Conservation (phyloP, 1,140 invertebrate genomes). For the Xylocopa sonorina region DNA sequence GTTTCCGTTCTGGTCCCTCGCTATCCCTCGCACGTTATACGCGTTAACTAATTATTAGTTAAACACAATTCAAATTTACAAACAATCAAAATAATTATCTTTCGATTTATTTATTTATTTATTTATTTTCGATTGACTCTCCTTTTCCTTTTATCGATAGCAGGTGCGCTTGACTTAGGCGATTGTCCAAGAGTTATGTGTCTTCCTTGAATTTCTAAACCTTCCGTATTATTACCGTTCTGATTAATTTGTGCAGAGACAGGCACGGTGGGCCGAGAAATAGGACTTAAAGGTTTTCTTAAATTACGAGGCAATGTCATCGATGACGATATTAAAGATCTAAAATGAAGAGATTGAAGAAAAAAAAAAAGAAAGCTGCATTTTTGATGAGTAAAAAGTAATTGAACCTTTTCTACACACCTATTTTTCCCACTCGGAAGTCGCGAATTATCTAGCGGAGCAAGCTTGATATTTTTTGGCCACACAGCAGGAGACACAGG, state of each 20-base stretch:
- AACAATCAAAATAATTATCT: too few species aligned
- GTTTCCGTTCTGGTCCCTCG: too few species aligned
- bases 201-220: slow-evolving; percentile 58
- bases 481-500: slow-evolving; percentile 70
- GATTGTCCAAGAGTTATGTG: slow-evolving; percentile 51
- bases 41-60: background rate
- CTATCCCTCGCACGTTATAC: background rate
- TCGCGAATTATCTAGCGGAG: slow-evolving; percentile 75
- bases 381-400: background rate
- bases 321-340: slow-evolving; percentile 61
- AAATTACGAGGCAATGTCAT: slow-evolving; percentile 47
- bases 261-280: slow-evolving; percentile 57
- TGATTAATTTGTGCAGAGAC: slow-evolving; percentile 41
- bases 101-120: slow-evolving; percentile 18
- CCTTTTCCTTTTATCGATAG: slow-evolving; percentile 28
- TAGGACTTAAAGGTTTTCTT: slow-evolving; percentile 74
- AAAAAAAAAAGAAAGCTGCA: slow-evolving; percentile 6
- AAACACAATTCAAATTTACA: slow-evolving; percentile 11
- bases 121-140: slow-evolving; percentile 29
- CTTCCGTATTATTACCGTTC: slow-evolving; percentile 19
- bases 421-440: slow-evolving; percentile 75
- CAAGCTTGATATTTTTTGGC: slow-evolving; percentile 77
- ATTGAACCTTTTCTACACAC: slow-evolving; percentile 54
- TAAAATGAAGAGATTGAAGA: slow-evolving; percentile 55
- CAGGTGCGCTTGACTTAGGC: slow-evolving; percentile 35